A percentile compares a stretch with the other conserved stretches of the same genome.
These are phyloP conservation scores for Eupristina koningsbergeri DNA, from an alignment of 1,140 invertebrate species.

Conservation along the genomic window DNA sequence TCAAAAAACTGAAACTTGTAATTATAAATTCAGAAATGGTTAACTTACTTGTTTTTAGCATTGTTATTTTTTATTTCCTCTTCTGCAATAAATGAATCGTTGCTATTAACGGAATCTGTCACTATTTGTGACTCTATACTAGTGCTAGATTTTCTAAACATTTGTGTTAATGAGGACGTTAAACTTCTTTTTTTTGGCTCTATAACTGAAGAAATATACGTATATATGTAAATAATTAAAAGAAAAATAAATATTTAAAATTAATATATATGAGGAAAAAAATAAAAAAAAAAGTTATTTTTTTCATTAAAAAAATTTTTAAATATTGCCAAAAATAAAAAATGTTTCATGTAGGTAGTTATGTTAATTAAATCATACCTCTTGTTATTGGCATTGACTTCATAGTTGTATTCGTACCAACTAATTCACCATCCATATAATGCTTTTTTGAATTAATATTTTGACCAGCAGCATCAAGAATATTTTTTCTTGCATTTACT, in stretches of 20 bases:
- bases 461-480: slow-evolving; percentile 72
- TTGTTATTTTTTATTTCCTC: slow-evolving; percentile 62
- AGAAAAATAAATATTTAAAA: too few species aligned
- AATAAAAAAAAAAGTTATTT: too few species aligned
- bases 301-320: background rate
- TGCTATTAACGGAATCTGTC: slow-evolving; percentile 51
- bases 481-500: slow-evolving; percentile 78
- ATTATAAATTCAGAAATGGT: too few species aligned
- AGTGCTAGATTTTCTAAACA: slow-evolving; percentile 78
- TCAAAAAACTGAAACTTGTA: too few species aligned
- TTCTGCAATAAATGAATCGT: slow-evolving; percentile 59
- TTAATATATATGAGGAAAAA: too few species aligned
- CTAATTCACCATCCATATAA: slow-evolving; percentile 62
- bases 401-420: slow-evolving; percentile 6
- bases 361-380: slow-evolving; percentile 39
- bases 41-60: slow-evolving; percentile 39
- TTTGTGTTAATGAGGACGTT: slow-evolving; percentile 80
- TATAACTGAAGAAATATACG: slow-evolving; percentile 7
- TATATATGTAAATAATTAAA: slow-evolving; percentile 17
- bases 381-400: slow-evolving; percentile 24
- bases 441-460: slow-evolving; percentile 58
- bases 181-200: slow-evolving; percentile 82
- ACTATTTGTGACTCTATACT: slow-evolving; percentile 53
- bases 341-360: slow-evolving; percentile 39
- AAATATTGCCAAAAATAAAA: background rate